Evolutionary conservation across 2,113 vertebrate species (phyloP), one percentile per base, ranked within the genome.

Genomic region (Motacilla tschutschensis): DNA sequence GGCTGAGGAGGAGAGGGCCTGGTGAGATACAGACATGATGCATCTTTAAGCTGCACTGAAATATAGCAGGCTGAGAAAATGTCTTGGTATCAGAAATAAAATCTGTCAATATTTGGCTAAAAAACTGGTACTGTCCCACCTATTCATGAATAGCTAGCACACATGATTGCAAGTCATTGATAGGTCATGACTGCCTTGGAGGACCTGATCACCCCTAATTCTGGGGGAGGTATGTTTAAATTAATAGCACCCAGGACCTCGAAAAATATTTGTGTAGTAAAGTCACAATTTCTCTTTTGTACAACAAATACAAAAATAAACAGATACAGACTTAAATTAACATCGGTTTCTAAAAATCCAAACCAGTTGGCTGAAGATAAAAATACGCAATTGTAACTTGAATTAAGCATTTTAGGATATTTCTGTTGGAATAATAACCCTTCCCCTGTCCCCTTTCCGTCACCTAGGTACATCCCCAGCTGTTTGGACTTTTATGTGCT

Each of bases 241-340:
- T 87, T 64, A 87, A 93, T 95, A 95, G 94, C 94, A 95, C 94
- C 94, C 92, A 95, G 93, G 93, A 93, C 87, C 79, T 95, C 87
- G 0, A 93, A 79, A 82, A 94, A 93, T 92, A 91, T 90, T 93
- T 90, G 93, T 71, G 87, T 90, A 90, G 87, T 33, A 80, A 95
- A 88, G 79, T 85, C 92, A 93, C 87, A 90, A 93, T 83, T 93
- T 74, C 84, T 93, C 90, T 89, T 93, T 93, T 93, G 93, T 89
- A 94, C 91, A 95, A 85, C 82, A 93, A 88, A 90, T 90, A 95
- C 13, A 94, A 92, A 93, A 95, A 91, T 95, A 95, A 91, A 92
- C 90, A 94, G 90, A 92, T 89, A 94, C 89, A 92, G 89, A 91
- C 90, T 91, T 94, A 95, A 94, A 91, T 93, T 93, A 95, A 90